Base-by-base conservation (phyloP, 2,888 invertebrate genomes). In the Toxonevra muliebris region DNA sequence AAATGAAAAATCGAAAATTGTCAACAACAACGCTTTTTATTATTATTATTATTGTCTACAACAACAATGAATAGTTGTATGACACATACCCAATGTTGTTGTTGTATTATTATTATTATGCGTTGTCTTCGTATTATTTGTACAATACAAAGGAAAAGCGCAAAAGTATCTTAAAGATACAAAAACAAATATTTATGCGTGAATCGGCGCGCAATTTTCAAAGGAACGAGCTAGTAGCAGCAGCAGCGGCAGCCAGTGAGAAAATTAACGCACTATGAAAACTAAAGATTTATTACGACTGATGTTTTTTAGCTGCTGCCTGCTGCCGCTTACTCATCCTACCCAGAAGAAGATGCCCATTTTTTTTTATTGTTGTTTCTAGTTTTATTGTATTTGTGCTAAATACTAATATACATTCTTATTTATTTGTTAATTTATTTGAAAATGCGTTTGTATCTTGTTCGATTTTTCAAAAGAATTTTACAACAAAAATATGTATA, bases 1-100 rank as follows among this genome's bases (percentile, higher is more conserved):
- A 73, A 72, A 73, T 73, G 73, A 74, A 73, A 74, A 74, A 74
- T 73, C 73, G 73, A 74, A 74, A 73, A 71, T 73, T 74, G 69
- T 72, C 73, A 71, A 67, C 70, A 61, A 41, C 45, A 54, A 43
- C 42, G 30, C 30, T 30, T 30, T 30, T 30, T 30, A 30, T 30
- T 30, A 30, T 30, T 30, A 30, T 30, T 30, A 30, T 30, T 30
- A 7, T 30, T 30, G 30, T 30, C 30, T 30, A 30, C 30, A 30
- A 30, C 30, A 30, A 7, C 30, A 30, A 30, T 30, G 30, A 30
- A 30, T 30, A 7, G 2, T 30, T 30, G 30, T 30, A 30, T 30
- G 30, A 30, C 30, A 30, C 3, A 30, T 30, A 30, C 30, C 7
- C 30, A 7, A 4, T 30, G 30, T 30, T 30, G 30, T 30, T 30